Conservation (phyloP, 2,797 vertebrate genomes). For the Chaenodraco wilsoni region DNA sequence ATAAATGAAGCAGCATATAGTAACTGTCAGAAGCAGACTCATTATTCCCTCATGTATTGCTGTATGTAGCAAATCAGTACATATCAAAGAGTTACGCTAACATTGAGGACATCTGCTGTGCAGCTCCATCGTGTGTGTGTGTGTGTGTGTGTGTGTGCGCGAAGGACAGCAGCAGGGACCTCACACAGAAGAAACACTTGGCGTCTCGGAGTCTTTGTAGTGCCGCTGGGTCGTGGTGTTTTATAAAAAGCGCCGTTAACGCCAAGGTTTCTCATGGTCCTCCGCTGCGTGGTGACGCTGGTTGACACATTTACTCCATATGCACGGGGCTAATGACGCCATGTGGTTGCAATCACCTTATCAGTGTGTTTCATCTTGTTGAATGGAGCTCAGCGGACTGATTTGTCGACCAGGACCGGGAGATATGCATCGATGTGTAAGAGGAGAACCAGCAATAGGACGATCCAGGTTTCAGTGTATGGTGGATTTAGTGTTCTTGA, state of each 20-base stretch:
- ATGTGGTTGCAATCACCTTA: conserved; percentile 80
- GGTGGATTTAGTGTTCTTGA: conserved; percentile 22
- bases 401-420: conserved; percentile 33
- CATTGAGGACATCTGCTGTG: conserved; percentile 74
- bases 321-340: conserved; percentile 70
- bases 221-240: conserved; percentile 57
- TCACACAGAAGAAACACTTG: conserved; percentile 67
- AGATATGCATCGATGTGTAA: conserved; percentile 34
- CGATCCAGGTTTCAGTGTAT: conserved; percentile 22
- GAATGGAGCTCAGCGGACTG: conserved; percentile 61
- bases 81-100: conserved; percentile 56
- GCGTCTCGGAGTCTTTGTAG: conserved; percentile 67
- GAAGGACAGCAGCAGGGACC: conserved; percentile 62
- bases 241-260: conserved; percentile 79
- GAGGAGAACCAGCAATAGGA: conserved; percentile 40
- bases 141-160: no score
- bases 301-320: conserved; percentile 75
- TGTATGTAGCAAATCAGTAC: conserved; percentile 17
- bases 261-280: conserved; percentile 67
- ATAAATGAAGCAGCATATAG: background rate
- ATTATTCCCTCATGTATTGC: conserved; percentile 12
- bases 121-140: conserved; percentile 59
- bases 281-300: conserved; percentile 46
- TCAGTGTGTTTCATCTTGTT: conserved; percentile 70
- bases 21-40: conserved; percentile 11